Evolutionary conservation across 2,888 invertebrate genomes (phyloP), one percentile per base, ranked within the genome.

Genomic region (Ecdyonurus torrentis): DNA sequence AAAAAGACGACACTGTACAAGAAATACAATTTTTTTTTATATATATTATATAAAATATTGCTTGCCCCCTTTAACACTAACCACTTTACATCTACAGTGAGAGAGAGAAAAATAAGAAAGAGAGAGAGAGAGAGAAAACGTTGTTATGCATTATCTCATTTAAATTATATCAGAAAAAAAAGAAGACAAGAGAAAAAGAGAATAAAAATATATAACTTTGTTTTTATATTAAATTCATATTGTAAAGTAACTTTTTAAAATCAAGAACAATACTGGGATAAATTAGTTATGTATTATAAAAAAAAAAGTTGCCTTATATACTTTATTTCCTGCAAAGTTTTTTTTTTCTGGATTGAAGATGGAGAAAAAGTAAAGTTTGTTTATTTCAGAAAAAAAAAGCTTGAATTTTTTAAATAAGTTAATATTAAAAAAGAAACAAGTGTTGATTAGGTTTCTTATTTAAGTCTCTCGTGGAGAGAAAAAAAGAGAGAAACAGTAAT

Each of bases 351-450:
- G 15, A 37, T 37, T 22, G 22, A 55, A 55, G 55, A n/a, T 55
- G 55, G n/a, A 20, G n/a, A 50, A 55, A 55, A 55, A 55, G 55
- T n/a, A 55, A 55, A 55, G 55, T 55, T 55, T 20, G 55, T 55
- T 55, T 55, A 22, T 50, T 50, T 50, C 18, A 10, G 18, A 10
- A 50, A 10, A 50, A 50, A 50, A n/a, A 37, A 37, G 37, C 37
- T 37, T 37, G 37, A 37, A 37, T 37, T 55, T 55, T 55, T 55
- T 55, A 55, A 55, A 55, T 55, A 55, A 55, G 20, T 55, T 55
- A 55, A 55, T 5, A 22, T 7, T 10, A 22, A 55, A 18, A 55
- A 55, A 55, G 55, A 55, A 55, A 55, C 55, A 55, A 55, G 55
- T 55, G 55, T 55, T 55, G 55, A 55, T 55, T 55, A 55, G 55